Base-by-base conservation (phyloP, 2,797 vertebrate genomes). In the Tenualosa thibaudeaui region DNA sequence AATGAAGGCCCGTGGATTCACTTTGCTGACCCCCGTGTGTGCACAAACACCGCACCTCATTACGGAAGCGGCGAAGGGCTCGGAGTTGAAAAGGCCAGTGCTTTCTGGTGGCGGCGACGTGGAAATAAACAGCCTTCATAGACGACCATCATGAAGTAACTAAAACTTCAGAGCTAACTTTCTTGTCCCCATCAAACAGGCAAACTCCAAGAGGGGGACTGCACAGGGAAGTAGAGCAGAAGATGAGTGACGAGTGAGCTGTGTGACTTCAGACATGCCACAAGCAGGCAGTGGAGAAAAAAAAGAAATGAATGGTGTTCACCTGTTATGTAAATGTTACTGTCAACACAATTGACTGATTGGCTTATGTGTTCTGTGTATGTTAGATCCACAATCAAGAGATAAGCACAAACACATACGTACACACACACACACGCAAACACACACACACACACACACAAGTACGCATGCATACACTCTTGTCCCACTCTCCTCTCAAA, bases 1-100 rank as follows among this genome's bases (percentile, higher is more conserved):
- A 78, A 46, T 43, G 71, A 40, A 46, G 71, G 71, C 71, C 71
- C 40, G 37, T 46, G 71, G 40, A 78, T 78, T 78, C 15, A 6
- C 37, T 62, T 17, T 43, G 19, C 71, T 46, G 71, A 78, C 71
- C 71, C 37, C 12, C 19, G 40, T 40, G 17, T 19, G 40, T 40
- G 22, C 71, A 43, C 71, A 78, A 78, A 78, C 71, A 78, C 40
- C 68, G 68, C 68, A 75, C 37, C 71, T 78, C 71, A 78, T 78
- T 78, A 78, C 6, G 71, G 37, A 17, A 43, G 37, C 5, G 31
- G 40, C 37, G 71, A 10, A 78, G 40, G 71, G 37, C 71, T 43
- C 40, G 5, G 40, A 78, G 71, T 46, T 78, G 40, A 78, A 78
- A 78, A 78, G 71, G 71, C 71, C 58, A 62, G n/a, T 9, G 6